These are phyloP conservation scores for Chamaetylas fuelleborni DNA, from an alignment of 2,113 vertebrate genomes.

Conservation along the genomic window DNA sequence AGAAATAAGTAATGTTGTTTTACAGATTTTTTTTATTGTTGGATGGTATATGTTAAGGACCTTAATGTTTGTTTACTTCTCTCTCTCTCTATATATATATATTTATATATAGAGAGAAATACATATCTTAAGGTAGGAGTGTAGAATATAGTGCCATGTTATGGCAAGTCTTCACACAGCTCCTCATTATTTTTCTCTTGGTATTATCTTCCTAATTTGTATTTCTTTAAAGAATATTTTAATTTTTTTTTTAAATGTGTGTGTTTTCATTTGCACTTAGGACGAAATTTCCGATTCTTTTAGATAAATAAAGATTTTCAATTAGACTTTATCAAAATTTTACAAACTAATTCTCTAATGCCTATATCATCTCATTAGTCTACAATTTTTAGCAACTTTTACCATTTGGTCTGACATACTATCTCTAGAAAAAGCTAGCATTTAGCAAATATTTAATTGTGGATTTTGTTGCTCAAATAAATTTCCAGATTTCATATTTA, in stretches of 20 bases:
- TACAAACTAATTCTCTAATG: not conserved
- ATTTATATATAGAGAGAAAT: not conserved
- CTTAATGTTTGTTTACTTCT: not conserved
- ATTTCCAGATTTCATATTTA: not conserved
- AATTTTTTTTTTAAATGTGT: not conserved
- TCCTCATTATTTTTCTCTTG: not conserved
- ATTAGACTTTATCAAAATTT: not conserved
- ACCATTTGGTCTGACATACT: not conserved
- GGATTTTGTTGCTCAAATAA: not conserved
- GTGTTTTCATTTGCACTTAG: not conserved
- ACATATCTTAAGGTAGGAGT: not conserved
- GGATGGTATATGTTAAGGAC: accelerated
- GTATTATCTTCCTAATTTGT: not conserved
- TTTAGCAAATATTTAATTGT: not conserved
- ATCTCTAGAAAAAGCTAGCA: not conserved
- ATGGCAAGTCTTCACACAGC: not conserved
- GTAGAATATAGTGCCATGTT: not conserved
- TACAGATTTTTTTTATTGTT: not conserved
- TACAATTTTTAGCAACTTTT: not conserved
- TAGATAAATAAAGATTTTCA: not conserved
- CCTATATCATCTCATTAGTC: not conserved
- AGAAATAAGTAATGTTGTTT: not conserved
- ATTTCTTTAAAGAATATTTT: not conserved
- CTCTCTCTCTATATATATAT: not conserved
- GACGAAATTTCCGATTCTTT: not conserved